Percentiles rank a stretch among this genome's conserved stretches.
Conservation (phyloP, 2,888 invertebrate species). For the Drosophila borealis region DNA sequence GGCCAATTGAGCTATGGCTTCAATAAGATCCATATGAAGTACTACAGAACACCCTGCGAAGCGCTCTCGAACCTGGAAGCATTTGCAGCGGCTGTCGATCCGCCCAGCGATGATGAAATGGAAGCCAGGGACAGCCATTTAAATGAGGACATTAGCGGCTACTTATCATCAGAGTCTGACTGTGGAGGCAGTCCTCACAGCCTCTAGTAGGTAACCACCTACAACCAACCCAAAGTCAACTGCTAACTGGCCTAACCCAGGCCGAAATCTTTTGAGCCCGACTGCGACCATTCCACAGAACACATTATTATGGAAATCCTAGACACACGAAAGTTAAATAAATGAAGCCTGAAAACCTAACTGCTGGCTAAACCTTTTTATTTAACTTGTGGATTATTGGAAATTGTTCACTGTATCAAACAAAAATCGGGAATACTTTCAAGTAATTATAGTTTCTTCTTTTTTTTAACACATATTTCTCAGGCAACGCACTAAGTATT, state of each 20-base stretch:
- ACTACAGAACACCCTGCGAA: constrained; percentile 11
- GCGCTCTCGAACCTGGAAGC: constrained; percentile 28
- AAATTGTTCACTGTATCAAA: not conserved
- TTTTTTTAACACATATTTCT: not conserved
- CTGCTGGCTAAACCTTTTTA: not conserved
- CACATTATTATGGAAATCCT: not conserved
- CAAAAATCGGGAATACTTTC: too few species aligned
- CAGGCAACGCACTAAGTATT: not conserved
- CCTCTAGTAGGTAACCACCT: not conserved
- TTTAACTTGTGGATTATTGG: not conserved
- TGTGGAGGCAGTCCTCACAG: not conserved
- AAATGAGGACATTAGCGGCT: constrained; percentile 6
- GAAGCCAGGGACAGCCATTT: not conserved
- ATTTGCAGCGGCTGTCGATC: constrained; percentile 30
- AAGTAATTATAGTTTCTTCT: not conserved
- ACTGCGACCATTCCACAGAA: constrained; percentile 10
- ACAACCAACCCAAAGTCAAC: not conserved
- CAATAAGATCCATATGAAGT: constrained; percentile 29
- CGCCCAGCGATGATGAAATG: constrained; percentile 23
- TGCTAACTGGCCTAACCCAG: too few species aligned
- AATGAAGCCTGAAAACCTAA: constrained; percentile 10
- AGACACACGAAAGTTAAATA: constrained; percentile 2
- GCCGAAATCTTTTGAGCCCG: not conserved
- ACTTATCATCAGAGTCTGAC: constrained; percentile 11
- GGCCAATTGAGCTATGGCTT: constrained; percentile 19